Evolutionary conservation across 1,140 invertebrate genomes (phyloP).

Genomic region (Diabrotica undecimpunctata): DNA sequence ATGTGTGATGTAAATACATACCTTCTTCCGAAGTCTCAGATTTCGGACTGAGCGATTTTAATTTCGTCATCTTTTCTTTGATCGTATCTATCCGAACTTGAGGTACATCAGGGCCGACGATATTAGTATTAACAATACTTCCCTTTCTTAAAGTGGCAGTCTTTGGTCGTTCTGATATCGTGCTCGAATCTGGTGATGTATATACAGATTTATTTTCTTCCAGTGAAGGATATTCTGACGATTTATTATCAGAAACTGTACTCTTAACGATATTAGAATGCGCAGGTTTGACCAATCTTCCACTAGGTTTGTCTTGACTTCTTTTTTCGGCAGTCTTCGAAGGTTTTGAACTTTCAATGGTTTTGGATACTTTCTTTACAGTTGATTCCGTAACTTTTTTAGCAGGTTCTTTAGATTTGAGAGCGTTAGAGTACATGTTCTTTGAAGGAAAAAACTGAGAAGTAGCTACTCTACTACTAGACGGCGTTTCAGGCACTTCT

Average conservation of each 20-base stretch:
- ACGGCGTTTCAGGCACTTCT: slow-evolving; percentile 23
- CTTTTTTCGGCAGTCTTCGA: not conserved
- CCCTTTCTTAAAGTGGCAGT: slow-evolving; percentile 41
- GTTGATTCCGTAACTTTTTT: not conserved
- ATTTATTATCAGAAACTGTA: not conserved
- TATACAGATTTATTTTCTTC: slow-evolving; percentile 1
- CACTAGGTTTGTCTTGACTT: not conserved
- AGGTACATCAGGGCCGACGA: slow-evolving; percentile 38
- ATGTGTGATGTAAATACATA: not conserved
- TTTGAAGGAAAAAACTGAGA: slow-evolving; percentile 42
- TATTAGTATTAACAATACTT: slow-evolving; percentile 41
- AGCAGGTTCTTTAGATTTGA: slow-evolving; percentile 26
- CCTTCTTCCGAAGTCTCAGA: slow-evolving; percentile 31
- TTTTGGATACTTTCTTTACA: slow-evolving; percentile 1
- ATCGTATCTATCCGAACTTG: slow-evolving; percentile 1
- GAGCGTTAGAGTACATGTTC: slow-evolving; percentile 38
- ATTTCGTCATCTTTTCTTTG: not conserved
- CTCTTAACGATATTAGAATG: slow-evolving; percentile 4
- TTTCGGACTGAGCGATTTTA: slow-evolving; percentile 8
- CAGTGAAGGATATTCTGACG: not conserved
- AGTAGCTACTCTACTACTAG: slow-evolving; percentile 33
- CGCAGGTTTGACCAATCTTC: not conserved
- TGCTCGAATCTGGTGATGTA: slow-evolving; percentile 23
- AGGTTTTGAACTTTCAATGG: not conserved
- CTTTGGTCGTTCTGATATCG: slow-evolving; percentile 37